Base-by-base conservation (phyloP, 1,140 invertebrate genomes). In the Metaphire vulgaris region DNA sequence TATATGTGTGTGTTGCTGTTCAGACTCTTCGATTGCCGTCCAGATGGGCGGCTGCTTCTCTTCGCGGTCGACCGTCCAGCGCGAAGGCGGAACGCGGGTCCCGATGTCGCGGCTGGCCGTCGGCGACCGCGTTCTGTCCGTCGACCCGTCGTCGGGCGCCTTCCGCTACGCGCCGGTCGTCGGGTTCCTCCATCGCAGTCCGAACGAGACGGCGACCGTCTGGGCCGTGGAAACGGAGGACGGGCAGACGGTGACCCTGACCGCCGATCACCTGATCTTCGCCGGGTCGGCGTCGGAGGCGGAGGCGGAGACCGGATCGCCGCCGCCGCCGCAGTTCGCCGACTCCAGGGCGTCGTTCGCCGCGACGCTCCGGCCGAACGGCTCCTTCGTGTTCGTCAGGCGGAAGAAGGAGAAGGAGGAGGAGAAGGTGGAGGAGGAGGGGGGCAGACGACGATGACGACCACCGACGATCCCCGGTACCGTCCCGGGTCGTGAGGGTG, bases 1-100 rank as follows among this genome's bases (percentile, higher is more conserved):
- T n/a, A n/a, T n/a, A n/a, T n/a, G n/a, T n/a, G n/a, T n/a, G n/a
- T n/a, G n/a, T n/a, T n/a, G n/a, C 6, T 56, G 6, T 91, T 14
- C 90, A 98, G 95, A 97, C 88, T 95, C 94, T 21, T 93, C 93
- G n/a, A 91, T 91, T 77, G 90, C 91, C 0, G 90, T 89, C n/a
- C 91, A 91, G 81, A 89, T 90, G 15, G 92, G 91, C 32, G 92
- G 90, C 32, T 98, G 93, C 82, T 95, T 94, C 86, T 89, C 91
- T 0, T 89, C 87, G 0, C 88, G 88, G 32, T 88, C 90, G 1
- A 82, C 85, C 16, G 91, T 94, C 2, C 83, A 87, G 41, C 90
- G 90, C 0, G 82, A 87, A 28, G 79, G 83, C 0, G 89, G 91
- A 68, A 77, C 82, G 76, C 80, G 81, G 76, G 79, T 72, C 81